Evolutionary conservation across 2,113 vertebrate genomes (phyloP).

Genomic region (Meleagris gallopavo): DNA sequence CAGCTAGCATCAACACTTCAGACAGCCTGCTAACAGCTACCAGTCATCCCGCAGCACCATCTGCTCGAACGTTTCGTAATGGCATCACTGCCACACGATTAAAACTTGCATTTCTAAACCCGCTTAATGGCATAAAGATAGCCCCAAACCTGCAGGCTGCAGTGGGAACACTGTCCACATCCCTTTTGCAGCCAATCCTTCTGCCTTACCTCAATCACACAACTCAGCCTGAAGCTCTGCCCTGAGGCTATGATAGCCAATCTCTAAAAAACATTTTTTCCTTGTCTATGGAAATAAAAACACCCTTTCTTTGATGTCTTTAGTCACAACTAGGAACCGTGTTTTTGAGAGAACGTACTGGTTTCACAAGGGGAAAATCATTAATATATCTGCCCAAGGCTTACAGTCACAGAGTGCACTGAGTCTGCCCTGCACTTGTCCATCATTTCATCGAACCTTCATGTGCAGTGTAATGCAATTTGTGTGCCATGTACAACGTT

Average conservation of each 20-base stretch:
- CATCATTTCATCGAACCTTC: background rate
- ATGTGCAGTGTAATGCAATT: background rate
- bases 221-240: background rate
- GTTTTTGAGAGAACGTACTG: background rate
- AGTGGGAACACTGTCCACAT: background rate
- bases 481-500: fast-evolving
- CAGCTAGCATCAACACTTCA: background rate
- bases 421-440: background rate
- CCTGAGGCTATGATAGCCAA: background rate
- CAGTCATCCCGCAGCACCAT: background rate
- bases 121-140: background rate
- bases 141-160: background rate
- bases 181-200: background rate
- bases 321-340: background rate
- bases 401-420: fast-evolving
- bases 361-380: background rate
- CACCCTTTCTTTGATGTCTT: background rate
- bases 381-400: background rate
- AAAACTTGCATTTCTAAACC: background rate
- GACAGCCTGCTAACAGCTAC: constrained; percentile 12
- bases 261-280: background rate
- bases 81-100: background rate
- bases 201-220: background rate
- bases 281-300: background rate
- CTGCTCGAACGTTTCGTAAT: background rate